phyloP scores from a whole-genome alignment of 1,140 invertebrate genomes.

The Rhagoletis zephyria region DNA sequence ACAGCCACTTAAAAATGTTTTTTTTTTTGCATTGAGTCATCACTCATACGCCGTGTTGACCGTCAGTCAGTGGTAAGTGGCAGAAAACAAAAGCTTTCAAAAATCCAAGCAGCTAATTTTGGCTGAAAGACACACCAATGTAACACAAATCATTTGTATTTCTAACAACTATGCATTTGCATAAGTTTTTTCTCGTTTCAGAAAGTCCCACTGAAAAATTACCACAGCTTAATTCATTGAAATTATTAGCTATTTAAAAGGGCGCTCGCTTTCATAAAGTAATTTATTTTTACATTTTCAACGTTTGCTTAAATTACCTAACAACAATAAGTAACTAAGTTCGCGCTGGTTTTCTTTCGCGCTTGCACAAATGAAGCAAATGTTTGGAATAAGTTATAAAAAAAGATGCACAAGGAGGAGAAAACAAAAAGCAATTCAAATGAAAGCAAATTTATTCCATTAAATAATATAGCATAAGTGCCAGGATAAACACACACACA shows the following conservation, averaged over 20 bases:
- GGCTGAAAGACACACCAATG: no score
- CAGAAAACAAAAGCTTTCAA: background rate
- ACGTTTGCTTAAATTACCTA: background rate
- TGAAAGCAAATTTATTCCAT: conserved; percentile 11
- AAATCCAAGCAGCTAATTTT: no score
- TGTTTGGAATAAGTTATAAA: background rate
- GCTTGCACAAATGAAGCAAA: background rate
- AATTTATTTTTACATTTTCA: background rate
- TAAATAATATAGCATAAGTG: background rate
- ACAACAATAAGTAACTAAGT: background rate
- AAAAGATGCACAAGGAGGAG: background rate
- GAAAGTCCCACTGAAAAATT: background rate
- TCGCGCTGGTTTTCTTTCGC: background rate
- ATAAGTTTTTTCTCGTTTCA: background rate
- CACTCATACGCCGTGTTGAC: background rate
- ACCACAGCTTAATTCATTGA: background rate
- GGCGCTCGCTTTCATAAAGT: background rate
- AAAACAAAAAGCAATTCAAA: background rate
- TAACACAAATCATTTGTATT: no score
- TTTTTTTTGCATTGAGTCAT: no score
- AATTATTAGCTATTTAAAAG: background rate
- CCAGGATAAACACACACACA: background rate
- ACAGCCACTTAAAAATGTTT: no score
- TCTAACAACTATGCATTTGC: background rate
- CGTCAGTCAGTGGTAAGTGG: background rate